Evolutionary conservation across 2,113 vertebrate species (phyloP).

Genomic region (Coracopsis vasa): DNA sequence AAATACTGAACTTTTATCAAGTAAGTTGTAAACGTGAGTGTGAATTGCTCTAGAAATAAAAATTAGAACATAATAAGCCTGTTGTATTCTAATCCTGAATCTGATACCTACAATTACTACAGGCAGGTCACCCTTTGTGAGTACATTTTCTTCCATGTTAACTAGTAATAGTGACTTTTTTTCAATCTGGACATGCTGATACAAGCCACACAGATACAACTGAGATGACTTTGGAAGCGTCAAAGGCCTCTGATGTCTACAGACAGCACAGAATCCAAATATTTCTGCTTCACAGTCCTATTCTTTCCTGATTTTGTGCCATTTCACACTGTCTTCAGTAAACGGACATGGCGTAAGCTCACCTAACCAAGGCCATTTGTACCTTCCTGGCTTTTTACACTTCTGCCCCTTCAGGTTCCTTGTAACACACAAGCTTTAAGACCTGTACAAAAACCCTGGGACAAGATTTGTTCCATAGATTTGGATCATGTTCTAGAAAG

Average conservation of each 20-base stretch:
- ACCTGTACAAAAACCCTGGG: neutral
- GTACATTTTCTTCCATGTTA: neutral
- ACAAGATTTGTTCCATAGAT: neutral
- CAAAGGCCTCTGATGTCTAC: neutral
- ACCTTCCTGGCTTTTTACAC: neutral
- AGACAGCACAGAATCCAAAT: neutral
- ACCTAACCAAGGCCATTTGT: neutral
- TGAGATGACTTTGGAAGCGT: neutral
- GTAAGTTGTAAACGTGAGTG: neutral
- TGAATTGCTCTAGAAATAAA: neutral
- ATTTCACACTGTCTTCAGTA: neutral
- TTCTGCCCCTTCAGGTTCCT: neutral
- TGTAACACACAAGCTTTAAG: neutral
- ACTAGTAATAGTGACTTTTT: fast-evolving
- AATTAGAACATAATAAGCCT: neutral
- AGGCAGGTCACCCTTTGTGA: neutral
- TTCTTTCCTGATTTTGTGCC: neutral
- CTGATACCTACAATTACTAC: neutral
- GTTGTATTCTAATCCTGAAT: neutral
- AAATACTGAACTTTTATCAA: neutral
- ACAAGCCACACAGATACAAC: fast-evolving
- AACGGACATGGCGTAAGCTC: neutral
- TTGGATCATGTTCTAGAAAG: neutral
- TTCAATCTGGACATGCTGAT: fast-evolving
- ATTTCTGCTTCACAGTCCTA: neutral